Base-by-base conservation (phyloP, 2,888 invertebrate species). In the Gibbula magus region DNA sequence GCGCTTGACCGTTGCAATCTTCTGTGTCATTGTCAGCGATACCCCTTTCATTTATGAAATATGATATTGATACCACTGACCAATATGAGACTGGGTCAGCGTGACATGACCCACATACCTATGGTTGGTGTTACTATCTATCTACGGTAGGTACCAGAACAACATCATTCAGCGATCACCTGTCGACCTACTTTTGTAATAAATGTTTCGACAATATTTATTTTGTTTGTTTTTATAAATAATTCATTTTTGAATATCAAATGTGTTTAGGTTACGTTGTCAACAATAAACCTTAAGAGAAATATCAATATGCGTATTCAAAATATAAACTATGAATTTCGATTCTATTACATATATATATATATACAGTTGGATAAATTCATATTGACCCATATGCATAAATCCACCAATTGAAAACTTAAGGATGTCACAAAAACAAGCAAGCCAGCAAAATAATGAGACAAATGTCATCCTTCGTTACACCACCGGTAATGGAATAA, bases 41-140 rank as follows among this genome's bases (percentile, higher is more conserved):
- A 70, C 39, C 4, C 35, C 13, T 70, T 35, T 35, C 35, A 35
- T 70, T 70, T 70, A 70, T 70, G 70, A 70, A 70, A 70, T 70
- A 70, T 70, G 70, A 70, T 70, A 70, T 29, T 35, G 20, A 70
- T 70, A 35, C 70, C 39, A 70, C 70, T 70, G 70, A 70, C 70
- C 70, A 32, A 35, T 35, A 56, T 39, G 5, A 39, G 70, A n/a
- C 29, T 61, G 18, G 70, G 70, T 70, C 70, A 70, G 8, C 1
- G 18, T 39, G 70, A 70, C 67, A 32, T 20, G 32, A 32, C 67
- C 35, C 32, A 29, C 29, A 25, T 3, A 25, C 67, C 25, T n/a
- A n/a, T 16, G 32, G 20, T 7, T 10, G 10, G 10, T 45, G 3
- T 45, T 45, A 13, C 13, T 13, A 45, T 45, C 45, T 10, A 45